A percentile compares a stretch with the other conserved stretches of the same genome.
These are phyloP conservation scores for Hecatera dysodea DNA, from an alignment of 2,888 invertebrate species.

Conservation along the genomic window DNA sequence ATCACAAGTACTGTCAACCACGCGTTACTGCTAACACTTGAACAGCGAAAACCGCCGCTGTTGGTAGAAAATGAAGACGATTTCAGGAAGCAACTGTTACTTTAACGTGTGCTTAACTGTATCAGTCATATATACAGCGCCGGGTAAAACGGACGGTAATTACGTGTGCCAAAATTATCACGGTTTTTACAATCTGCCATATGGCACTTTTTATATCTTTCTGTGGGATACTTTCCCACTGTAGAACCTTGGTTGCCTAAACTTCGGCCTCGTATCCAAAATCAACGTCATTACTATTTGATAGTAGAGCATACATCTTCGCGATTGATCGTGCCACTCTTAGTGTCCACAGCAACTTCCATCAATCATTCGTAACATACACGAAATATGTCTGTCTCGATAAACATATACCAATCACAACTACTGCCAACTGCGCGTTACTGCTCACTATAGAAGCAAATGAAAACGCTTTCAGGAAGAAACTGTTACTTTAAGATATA, in stretches of 20 bases:
- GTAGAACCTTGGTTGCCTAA: not conserved
- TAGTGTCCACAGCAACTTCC: conserved; percentile 11
- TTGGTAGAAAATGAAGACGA: not conserved
- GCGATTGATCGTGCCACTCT: not conserved
- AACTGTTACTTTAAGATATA: not conserved
- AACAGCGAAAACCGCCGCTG: not conserved
- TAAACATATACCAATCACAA: conserved; percentile 41
- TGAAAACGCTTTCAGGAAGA: not conserved
- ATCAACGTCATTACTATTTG: conserved; percentile 10
- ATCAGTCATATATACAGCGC: conserved; percentile 36
- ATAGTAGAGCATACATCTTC: not conserved
- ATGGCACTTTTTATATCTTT: conserved; percentile 22
- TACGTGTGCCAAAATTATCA: conserved; percentile 49
- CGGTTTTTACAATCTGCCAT: conserved; percentile 37
- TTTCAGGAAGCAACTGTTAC: not conserved
- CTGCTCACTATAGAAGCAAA: not conserved
- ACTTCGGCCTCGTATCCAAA: conserved; percentile 2
- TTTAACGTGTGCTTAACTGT: conserved; percentile 11
- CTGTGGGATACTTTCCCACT: too few relatives aligned
- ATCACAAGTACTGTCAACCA: not conserved
- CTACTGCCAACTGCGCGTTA: not conserved
- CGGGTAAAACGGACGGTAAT: conserved; percentile 39
- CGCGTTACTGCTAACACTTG: not conserved
- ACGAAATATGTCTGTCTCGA: conserved; percentile 32
- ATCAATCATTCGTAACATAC: conserved; percentile 48